Evolutionary conservation across 1,140 invertebrate species (phyloP).

Genomic region (Drosophila grimshawi): DNA sequence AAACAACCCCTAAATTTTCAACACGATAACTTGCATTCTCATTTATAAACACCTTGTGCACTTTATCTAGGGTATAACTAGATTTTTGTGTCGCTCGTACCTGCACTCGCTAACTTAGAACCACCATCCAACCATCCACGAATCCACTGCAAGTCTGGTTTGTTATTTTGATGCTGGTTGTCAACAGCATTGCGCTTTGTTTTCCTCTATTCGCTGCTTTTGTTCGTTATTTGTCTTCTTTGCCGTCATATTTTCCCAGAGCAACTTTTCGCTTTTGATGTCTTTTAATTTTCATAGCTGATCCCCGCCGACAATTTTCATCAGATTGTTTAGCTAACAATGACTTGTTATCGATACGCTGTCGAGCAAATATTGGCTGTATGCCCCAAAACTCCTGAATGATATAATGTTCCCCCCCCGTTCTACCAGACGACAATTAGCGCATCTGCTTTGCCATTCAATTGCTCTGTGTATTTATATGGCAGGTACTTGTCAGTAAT

Average conservation of each 20-base stretch:
- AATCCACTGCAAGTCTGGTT: conserved; percentile 15
- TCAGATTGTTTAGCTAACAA: conserved; percentile 31
- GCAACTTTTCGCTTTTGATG: conserved; percentile 58
- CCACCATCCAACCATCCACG: background rate
- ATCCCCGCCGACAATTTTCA: conserved; percentile 57
- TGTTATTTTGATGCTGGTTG: conserved; percentile 76
- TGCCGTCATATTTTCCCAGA: background rate
- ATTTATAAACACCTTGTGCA: background rate
- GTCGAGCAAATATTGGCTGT: conserved; percentile 9
- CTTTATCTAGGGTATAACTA: conserved; percentile 6
- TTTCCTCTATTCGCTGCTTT: conserved; percentile 16
- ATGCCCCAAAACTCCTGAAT: background rate
- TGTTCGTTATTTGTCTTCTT: conserved; percentile 7
- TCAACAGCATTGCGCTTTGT: conserved; percentile 61
- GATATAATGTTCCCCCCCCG: background rate
- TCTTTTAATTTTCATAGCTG: conserved; percentile 70
- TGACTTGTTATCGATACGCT: conserved; percentile 49
- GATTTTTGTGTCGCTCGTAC: conserved; percentile 34
- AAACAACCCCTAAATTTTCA: background rate
- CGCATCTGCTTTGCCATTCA: conserved; percentile 62
- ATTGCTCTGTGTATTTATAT: conserved; percentile 37
- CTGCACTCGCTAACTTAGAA: background rate
- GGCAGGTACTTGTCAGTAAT: conserved; percentile 78
- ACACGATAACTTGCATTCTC: background rate
- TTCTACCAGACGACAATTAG: conserved; percentile 56